A percentile compares a stretch with the other conserved stretches of the same genome.
Evolutionary conservation across 2,888 invertebrate genomes (phyloP).

Genomic region (Corythucha ciliata): DNA sequence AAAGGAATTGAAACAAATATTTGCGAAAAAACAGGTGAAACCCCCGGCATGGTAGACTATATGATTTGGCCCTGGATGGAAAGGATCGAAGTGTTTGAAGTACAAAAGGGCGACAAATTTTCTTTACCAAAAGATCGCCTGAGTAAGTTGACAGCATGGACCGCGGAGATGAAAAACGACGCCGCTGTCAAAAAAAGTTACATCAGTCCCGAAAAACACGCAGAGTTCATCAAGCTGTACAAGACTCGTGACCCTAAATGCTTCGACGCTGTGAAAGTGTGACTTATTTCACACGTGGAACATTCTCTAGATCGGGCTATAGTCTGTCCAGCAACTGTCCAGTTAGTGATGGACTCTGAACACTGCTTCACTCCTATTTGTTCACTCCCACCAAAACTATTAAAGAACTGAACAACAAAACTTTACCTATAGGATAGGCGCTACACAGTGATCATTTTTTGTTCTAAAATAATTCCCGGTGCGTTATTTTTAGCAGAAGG

Average conservation of each 20-base stretch:
- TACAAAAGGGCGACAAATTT: conserved; percentile 53
- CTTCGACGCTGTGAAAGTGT: too few relatives aligned
- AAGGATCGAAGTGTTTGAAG: conserved; percentile 51
- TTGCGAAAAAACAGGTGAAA: conserved; percentile 44
- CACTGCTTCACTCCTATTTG: too few relatives aligned
- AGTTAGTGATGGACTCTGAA: too few relatives aligned
- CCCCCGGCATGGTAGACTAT: conserved; percentile 68
- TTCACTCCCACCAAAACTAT: too few relatives aligned
- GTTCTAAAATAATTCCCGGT: too few relatives aligned
- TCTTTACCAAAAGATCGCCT: conserved; percentile 56
- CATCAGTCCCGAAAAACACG: conserved; percentile 59
- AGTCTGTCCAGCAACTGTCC: too few relatives aligned
- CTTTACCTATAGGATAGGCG: too few relatives aligned
- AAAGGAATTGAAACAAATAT: not conserved
- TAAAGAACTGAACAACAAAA: too few relatives aligned
- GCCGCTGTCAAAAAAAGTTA: conserved; percentile 58
- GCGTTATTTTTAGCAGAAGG: too few relatives aligned
- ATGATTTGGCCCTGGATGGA: conserved; percentile 85
- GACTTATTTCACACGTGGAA: too few relatives aligned
- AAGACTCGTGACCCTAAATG: conserved; percentile 59
- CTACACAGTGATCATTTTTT: too few relatives aligned
- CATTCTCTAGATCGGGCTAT: too few relatives aligned
- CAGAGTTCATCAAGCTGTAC: conserved; percentile 57
- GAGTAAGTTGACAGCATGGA: conserved; percentile 60
- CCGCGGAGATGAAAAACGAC: conserved; percentile 58